Percentiles rank a stretch among this genome's conserved stretches.
Conservation (phyloP, 2,113 vertebrate genomes). For the Otolemur garnettii region DNA sequence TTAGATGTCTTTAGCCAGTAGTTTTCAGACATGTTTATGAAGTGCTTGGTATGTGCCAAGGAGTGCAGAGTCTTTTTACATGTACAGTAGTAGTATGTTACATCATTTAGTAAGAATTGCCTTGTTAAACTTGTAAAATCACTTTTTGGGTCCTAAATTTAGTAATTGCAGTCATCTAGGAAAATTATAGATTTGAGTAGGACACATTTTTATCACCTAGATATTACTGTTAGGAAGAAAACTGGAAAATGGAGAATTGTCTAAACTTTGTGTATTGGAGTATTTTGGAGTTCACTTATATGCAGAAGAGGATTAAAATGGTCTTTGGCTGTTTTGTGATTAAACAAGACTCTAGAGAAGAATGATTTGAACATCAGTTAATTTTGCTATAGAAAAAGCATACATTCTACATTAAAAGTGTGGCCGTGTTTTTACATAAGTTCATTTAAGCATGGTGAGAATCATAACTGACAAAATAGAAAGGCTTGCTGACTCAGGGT, state of each 20-base stretch:
- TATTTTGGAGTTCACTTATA: conserved; percentile 59
- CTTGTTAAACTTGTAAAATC: neutral
- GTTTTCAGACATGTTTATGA: conserved; percentile 26
- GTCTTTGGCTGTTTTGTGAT: conserved; percentile 30
- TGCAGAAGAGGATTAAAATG: conserved; percentile 1
- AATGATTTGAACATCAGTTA: neutral
- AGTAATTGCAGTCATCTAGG: conserved; percentile 50
- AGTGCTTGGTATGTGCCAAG: neutral
- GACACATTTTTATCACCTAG: conserved; percentile 1
- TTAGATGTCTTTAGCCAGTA: neutral
- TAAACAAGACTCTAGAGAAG: neutral
- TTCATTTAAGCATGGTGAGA: conserved; percentile 69
- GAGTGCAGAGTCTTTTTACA: neutral
- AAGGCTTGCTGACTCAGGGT: conserved; percentile 80
- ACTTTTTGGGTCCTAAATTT: conserved; percentile 37
- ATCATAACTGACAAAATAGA: conserved; percentile 80
- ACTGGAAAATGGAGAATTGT: conserved; percentile 43
- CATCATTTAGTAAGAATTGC: conserved; percentile 32
- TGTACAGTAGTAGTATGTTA: neutral
- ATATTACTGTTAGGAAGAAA: neutral
- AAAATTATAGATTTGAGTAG: conserved; percentile 57
- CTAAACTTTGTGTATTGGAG: neutral
- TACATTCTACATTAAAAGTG: neutral
- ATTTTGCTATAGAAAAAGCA: neutral
- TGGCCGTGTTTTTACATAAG: conserved; percentile 61